Evolutionary conservation across 1,140 invertebrate genomes (phyloP).

Genomic region (Anthonomus grandis): DNA sequence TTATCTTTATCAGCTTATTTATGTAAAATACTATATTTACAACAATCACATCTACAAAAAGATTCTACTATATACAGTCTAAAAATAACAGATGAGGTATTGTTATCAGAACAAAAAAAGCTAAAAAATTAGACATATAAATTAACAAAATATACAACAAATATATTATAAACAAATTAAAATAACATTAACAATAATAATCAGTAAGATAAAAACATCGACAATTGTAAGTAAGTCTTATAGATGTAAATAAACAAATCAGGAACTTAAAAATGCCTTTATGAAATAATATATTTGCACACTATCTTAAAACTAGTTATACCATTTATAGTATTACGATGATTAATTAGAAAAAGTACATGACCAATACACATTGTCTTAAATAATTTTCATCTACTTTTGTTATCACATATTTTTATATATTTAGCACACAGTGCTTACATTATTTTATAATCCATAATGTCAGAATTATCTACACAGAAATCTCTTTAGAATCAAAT

Average conservation of each 20-base stretch:
- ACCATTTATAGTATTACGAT: background rate
- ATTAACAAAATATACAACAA: constrained; percentile 11
- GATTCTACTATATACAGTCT: constrained; percentile 2
- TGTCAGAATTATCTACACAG: too few species aligned
- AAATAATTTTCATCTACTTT: background rate
- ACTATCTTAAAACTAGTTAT: background rate
- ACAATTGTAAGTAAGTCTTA: constrained; percentile 10
- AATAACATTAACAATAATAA: constrained; percentile 11
- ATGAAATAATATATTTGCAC: background rate
- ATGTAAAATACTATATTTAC: too few species aligned
- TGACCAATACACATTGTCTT: background rate
- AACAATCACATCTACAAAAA: too few species aligned
- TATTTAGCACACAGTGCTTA: background rate
- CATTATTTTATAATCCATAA: too few species aligned
- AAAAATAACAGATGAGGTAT: constrained; percentile 25
- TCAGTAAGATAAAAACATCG: constrained; percentile 8
- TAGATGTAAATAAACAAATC: constrained; percentile 1
- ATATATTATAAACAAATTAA: constrained; percentile 8
- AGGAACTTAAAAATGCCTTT: constrained; percentile 14
- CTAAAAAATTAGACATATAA: constrained; percentile 5
- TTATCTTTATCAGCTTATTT: too few species aligned
- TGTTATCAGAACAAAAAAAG: constrained; percentile 15
- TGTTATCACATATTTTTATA: background rate
- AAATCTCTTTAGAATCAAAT: too few species aligned
- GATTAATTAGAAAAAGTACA: background rate